These are phyloP conservation scores for Scrobipalpa costella DNA, from an alignment of 2,888 invertebrate species.

Conservation along the genomic window DNA sequence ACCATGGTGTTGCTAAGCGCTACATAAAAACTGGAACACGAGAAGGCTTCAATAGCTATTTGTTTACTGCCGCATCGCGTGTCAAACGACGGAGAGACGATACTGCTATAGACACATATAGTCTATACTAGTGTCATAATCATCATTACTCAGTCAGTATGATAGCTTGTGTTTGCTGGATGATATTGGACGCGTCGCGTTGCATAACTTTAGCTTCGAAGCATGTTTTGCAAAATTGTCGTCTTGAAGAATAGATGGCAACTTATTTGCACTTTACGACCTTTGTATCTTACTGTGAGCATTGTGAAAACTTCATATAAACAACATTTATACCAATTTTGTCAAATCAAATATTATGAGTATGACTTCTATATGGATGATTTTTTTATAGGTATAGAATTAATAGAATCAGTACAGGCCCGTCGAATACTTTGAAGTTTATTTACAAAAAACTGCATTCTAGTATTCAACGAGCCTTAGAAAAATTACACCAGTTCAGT, in stretches of 20 bases:
- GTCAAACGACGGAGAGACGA: slow-evolving; percentile 21
- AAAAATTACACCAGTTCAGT: neutral
- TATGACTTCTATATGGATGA: too few species aligned
- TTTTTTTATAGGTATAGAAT: too few species aligned
- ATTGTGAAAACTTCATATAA: too few species aligned
- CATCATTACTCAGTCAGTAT: slow-evolving; percentile 14
- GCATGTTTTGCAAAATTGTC: neutral
- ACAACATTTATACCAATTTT: too few species aligned
- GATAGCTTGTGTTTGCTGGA: neutral
- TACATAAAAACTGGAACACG: slow-evolving; percentile 20
- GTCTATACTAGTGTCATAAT: slow-evolving; percentile 2
- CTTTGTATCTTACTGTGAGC: too few species aligned
- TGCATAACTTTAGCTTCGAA: neutral
- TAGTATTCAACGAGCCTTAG: neutral
- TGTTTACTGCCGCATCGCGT: slow-evolving; percentile 26
- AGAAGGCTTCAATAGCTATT: slow-evolving; percentile 7
- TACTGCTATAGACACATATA: neutral
- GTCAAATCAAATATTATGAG: too few species aligned
- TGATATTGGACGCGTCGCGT: slow-evolving; percentile 9
- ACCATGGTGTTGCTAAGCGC: slow-evolving; percentile 12
- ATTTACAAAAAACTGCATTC: too few species aligned
- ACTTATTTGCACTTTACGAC: too few species aligned
- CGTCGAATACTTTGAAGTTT: too few species aligned
- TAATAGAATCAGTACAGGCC: too few species aligned
- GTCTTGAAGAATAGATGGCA: too few species aligned